Percentiles rank a stretch among this genome's conserved stretches.
phyloP scores from a whole-genome alignment of 2,797 vertebrate species.

The Acipenser transmontanus region DNA sequence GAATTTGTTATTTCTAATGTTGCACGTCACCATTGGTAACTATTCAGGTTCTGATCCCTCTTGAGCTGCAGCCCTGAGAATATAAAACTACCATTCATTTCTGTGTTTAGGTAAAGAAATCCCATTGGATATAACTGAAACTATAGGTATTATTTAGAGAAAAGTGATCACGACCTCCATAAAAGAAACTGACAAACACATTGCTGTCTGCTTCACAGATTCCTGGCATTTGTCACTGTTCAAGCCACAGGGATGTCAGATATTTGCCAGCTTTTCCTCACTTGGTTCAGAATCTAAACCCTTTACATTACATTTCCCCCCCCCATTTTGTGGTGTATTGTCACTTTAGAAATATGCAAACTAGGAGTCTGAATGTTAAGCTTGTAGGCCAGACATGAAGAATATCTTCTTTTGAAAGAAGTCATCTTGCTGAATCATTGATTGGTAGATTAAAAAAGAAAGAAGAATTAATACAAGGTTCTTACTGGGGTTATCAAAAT shows the following conservation, averaged over 20 bases:
- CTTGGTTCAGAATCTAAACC: slow-evolving; percentile 35
- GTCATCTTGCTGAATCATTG: no score
- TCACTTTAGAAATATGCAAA: slow-evolving; percentile 30
- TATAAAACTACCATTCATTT: background rate
- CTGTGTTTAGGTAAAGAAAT: background rate
- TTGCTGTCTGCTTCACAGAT: slow-evolving; percentile 31
- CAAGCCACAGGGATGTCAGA: slow-evolving; percentile 33
- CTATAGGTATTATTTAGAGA: slow-evolving; percentile 32
- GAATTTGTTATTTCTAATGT: no score
- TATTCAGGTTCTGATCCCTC: slow-evolving; percentile 1
- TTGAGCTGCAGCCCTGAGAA: background rate
- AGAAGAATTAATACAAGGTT: no score
- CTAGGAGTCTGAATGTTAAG: no score
- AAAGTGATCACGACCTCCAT: slow-evolving; percentile 31
- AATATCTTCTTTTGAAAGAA: no score
- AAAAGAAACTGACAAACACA: slow-evolving; percentile 24
- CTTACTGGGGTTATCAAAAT: no score
- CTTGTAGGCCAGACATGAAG: no score
- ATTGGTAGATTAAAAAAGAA: no score
- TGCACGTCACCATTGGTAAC: background rate
- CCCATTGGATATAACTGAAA: slow-evolving; percentile 23
- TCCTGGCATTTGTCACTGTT: slow-evolving; percentile 38
- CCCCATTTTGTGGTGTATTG: slow-evolving; percentile 33
- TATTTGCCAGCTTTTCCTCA: slow-evolving; percentile 41
- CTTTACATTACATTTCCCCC: slow-evolving; percentile 27